A percentile compares a stretch with the other conserved stretches of the same genome.
phyloP scores from a whole-genome alignment of 2,797 vertebrate genomes.

The Iguana delicatissima region DNA sequence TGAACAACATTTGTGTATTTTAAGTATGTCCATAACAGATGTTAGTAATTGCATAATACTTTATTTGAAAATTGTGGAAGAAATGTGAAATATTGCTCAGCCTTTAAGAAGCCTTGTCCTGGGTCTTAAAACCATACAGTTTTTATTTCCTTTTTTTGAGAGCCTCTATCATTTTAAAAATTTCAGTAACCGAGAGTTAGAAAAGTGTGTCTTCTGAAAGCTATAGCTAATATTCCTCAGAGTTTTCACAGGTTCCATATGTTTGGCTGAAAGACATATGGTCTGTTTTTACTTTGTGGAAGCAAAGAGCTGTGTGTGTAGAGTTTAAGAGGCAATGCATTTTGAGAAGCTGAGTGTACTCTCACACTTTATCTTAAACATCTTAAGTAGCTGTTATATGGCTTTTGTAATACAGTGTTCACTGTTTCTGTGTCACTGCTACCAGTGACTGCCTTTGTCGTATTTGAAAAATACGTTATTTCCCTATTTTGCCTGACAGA shows the following conservation, averaged over 20 bases:
- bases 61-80: neutral
- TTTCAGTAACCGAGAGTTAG: too few species aligned
- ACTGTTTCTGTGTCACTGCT: neutral
- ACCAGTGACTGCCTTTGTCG: neutral
- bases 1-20: neutral
- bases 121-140: neutral
- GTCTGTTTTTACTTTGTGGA: neutral
- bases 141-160: too few species aligned
- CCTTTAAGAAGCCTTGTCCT: neutral
- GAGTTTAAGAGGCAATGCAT: neutral
- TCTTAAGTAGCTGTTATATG: neutral
- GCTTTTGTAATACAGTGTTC: neutral
- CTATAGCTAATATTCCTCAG: neutral
- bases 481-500: slow-evolving; percentile 75
- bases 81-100: neutral
- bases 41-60: neutral
- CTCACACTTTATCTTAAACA: neutral
- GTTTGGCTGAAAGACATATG: neutral
- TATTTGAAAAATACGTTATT: slow-evolving; percentile 10
- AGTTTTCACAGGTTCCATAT: neutral
- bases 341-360: neutral
- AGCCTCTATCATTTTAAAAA: neutral
- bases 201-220: neutral
- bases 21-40: neutral
- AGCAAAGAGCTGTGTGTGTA: neutral